phyloP scores from a whole-genome alignment of 2,797 vertebrate species.

The Paedocypris micromegethes region DNA sequence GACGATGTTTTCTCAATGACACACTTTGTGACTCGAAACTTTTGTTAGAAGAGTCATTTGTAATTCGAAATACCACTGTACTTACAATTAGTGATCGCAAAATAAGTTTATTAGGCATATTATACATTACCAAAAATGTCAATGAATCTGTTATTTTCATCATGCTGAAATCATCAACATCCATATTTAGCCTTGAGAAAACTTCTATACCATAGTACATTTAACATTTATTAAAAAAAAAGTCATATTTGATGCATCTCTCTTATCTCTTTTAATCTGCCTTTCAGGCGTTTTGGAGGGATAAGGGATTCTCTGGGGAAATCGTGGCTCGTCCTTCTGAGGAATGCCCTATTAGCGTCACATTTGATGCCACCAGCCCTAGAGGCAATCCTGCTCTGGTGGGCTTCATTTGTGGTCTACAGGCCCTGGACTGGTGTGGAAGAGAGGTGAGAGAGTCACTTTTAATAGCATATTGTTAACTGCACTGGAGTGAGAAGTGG shows the following conservation, averaged over 20 bases:
- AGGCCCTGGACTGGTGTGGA: constrained; percentile 59
- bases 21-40: too few relatives aligned
- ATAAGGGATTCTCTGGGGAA: constrained; percentile 68
- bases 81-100: too few relatives aligned
- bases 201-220: background rate
- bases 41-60: too few relatives aligned
- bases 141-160: too few relatives aligned
- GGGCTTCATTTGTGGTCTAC: constrained; percentile 62
- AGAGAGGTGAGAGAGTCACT: constrained; percentile 57
- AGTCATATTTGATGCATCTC: background rate
- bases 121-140: too few relatives aligned
- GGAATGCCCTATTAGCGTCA: constrained; percentile 61
- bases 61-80: too few relatives aligned
- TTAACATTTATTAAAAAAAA: background rate
- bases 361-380: constrained; percentile 66
- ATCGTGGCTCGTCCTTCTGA: constrained; percentile 55
- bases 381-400: constrained; percentile 65
- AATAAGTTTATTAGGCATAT: too few relatives aligned
- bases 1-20: too few relatives aligned
- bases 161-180: too few relatives aligned
- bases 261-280: background rate
- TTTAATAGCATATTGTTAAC: constrained; percentile 28
- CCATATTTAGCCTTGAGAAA: too few relatives aligned
- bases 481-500: constrained; percentile 20
- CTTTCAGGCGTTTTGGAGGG: constrained; percentile 67